phyloP scores from a whole-genome alignment of 2,888 invertebrate species.

The Eristalis intricaria region DNA sequence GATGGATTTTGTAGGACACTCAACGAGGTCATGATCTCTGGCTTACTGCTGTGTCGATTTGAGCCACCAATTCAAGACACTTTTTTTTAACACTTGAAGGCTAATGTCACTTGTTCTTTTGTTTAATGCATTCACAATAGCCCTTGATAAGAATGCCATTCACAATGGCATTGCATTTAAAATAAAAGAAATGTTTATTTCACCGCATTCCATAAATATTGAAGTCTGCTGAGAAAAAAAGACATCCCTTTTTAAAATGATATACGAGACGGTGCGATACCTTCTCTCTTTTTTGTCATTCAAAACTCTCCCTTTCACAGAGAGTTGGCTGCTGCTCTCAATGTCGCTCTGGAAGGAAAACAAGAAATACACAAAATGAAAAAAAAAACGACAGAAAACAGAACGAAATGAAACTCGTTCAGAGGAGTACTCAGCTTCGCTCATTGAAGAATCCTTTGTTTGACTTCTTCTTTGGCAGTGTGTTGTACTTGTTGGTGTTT shows the following conservation, averaged over 20 bases:
- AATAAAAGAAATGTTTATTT: neutral
- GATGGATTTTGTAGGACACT: neutral
- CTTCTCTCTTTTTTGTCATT: neutral
- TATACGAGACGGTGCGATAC: neutral
- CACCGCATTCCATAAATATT: neutral
- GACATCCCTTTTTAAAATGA: neutral
- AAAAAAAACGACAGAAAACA: neutral
- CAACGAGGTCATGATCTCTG: neutral
- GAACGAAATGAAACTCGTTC: conserved; percentile 9
- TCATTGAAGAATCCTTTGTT: conserved; percentile 70
- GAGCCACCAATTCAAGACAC: neutral
- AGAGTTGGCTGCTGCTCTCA: conserved; percentile 36
- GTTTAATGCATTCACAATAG: neutral
- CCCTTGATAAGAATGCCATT: neutral
- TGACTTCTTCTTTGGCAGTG: conserved; percentile 45
- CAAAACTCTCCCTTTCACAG: conserved; percentile 43
- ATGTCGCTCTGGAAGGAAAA: conserved; percentile 17
- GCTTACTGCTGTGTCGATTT: neutral
- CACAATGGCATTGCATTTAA: neutral
- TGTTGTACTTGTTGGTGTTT: conserved; percentile 59
- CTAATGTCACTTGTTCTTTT: neutral
- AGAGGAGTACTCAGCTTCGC: conserved; percentile 41
- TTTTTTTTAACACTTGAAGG: neutral
- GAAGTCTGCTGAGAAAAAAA: neutral
- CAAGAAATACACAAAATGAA: conserved; percentile 2